Base-by-base conservation (phyloP, 2,113 vertebrate species). In the Gobius niger region DNA sequence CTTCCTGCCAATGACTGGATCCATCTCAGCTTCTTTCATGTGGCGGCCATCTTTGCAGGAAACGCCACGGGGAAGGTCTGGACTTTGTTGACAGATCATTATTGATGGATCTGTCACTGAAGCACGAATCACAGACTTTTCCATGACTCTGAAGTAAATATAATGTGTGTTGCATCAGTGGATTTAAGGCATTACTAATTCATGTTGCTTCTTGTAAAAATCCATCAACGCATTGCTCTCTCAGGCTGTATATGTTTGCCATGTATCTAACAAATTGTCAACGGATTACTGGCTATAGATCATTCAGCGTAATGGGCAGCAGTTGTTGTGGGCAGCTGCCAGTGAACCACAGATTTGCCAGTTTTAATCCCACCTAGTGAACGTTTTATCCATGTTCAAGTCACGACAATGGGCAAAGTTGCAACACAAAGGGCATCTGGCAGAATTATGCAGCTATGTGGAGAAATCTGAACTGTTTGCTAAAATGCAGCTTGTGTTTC, bases 1-100 rank as follows among this genome's bases (percentile, higher is more conserved):
- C 46, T 8, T 65, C 46, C 15, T 73, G 11, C 15, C 16, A 10
- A 9, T n/a, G 60, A 62, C n/a, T 44, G 60, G n/a, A 62, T 46
- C 60, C 42, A 62, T 62, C 5, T 12, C 24, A 59, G 24, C 9
- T 7, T 10, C 13, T n/a, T 18, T 44, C 60, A 62, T 62, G 42
- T 44, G 60, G 60, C 44, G 60, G n/a, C 16, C 60, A 44, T 62
- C 14, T 62, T 62, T 62, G 41, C n/a, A 44, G 12, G n/a, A 44
- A 44, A 44, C 6, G 56, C 56, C 34, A 59, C 34, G 34, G 34
- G 56, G 15, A 12, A 59, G 13, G 15, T 62, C 42, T 18, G 60
- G 42, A 62, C 24, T 15, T 34, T 59, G 40, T 15, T 57, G 24
- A 40, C 10, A 19, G 24, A 41, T 42, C 13, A 41, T 14, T 59